phyloP scores from a whole-genome alignment of 2,888 invertebrate genomes.

The Euzetes globulus region DNA sequence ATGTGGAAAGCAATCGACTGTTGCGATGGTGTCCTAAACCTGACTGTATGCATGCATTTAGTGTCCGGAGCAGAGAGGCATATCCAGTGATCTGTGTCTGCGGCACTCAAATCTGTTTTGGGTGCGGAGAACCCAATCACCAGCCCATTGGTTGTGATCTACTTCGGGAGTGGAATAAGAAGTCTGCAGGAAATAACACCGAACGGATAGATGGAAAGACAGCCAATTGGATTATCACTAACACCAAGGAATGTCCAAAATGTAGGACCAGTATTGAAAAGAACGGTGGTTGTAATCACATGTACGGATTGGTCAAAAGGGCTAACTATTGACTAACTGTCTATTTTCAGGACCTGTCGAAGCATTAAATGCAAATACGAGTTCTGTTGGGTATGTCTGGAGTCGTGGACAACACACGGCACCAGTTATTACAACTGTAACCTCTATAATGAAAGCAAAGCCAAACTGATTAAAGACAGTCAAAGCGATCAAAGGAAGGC shows the following conservation, averaged over 20 bases:
- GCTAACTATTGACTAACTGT: background rate
- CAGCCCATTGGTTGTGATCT: slow-evolving; percentile 53
- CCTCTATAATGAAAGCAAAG: slow-evolving; percentile 92
- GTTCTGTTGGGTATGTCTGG: slow-evolving; percentile 99
- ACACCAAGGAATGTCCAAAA: slow-evolving; percentile 97
- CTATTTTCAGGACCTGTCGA: slow-evolving; percentile 13
- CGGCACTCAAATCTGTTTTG: slow-evolving; percentile 75
- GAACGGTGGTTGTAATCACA: slow-evolving; percentile 98
- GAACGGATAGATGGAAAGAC: slow-evolving; percentile 95
- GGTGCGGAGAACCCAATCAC: slow-evolving; percentile 50
- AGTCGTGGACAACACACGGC: slow-evolving; percentile 97
- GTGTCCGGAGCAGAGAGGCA: slow-evolving; percentile 75
- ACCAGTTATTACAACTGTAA: slow-evolving; percentile 97
- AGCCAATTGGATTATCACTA: slow-evolving; percentile 98
- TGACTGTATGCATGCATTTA: slow-evolving; percentile 90
- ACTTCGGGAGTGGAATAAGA: slow-evolving; percentile 49
- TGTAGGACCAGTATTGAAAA: slow-evolving; percentile 70
- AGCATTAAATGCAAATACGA: slow-evolving; percentile 77
- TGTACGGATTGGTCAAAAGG: slow-evolving; percentile 51
- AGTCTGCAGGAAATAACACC: slow-evolving; percentile 95
- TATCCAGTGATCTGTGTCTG: slow-evolving; percentile 89
- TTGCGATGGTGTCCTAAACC: slow-evolving; percentile 96
- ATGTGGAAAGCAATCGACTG: slow-evolving; percentile 71
- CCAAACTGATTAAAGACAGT: slow-evolving; percentile 71
- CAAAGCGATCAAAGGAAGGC: slow-evolving; percentile 16